Percentiles rank a stretch among this genome's conserved stretches.
Conservation (phyloP, 2,113 vertebrate genomes). For the Himantopus leucocephalus region DNA sequence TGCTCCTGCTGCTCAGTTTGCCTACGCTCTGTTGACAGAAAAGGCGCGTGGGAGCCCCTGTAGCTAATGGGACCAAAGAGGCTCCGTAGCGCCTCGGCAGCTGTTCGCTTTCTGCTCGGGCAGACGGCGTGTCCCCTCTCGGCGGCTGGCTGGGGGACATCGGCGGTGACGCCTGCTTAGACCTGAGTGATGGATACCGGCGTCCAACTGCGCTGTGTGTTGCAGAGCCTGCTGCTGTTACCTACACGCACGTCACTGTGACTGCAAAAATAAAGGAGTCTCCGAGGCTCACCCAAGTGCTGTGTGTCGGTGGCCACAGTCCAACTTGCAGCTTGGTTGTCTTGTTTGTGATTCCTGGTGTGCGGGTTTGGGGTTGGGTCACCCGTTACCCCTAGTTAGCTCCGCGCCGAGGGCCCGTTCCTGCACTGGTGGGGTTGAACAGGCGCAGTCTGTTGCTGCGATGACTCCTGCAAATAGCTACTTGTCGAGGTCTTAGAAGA, state of each 20-base stretch:
- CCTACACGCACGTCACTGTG: not conserved
- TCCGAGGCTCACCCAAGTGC: not conserved
- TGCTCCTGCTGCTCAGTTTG: not conserved
- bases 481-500: not conserved
- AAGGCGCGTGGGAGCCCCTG: not conserved
- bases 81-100: not conserved
- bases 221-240: not conserved
- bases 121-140: not conserved
- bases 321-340: not conserved
- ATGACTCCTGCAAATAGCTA: not conserved
- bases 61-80: not conserved
- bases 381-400: accelerated
- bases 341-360: not conserved
- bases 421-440: not conserved
- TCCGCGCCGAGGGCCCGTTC: accelerated
- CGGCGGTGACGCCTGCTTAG: not conserved
- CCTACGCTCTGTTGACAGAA: not conserved
- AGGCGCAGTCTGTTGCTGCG: not conserved
- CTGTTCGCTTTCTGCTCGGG: not conserved
- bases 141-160: not conserved
- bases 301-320: not conserved
- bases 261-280: constrained; percentile 21
- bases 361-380: not conserved
- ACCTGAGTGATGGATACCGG: not conserved
- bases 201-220: not conserved